Conservation (phyloP, 2,797 vertebrate species). For the Meda fulgida region DNA sequence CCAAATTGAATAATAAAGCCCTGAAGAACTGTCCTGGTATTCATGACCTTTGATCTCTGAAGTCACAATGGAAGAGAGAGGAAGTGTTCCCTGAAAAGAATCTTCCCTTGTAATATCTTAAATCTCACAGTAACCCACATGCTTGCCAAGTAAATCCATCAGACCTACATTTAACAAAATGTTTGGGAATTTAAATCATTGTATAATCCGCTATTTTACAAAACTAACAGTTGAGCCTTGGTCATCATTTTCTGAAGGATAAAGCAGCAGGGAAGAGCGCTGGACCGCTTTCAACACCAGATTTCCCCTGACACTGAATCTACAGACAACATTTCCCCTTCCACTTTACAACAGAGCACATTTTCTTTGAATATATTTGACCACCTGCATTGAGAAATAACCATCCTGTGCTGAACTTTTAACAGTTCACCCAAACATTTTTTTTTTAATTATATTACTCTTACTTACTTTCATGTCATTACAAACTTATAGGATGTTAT, state of each 20-base stretch:
- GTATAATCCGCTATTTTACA: not conserved
- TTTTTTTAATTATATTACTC: too few relatives aligned
- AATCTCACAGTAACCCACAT: constrained; percentile 52
- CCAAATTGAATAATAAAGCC: constrained; percentile 3
- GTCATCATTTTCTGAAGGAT: constrained; percentile 40
- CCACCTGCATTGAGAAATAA: constrained; percentile 40
- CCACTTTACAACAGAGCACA: constrained; percentile 27
- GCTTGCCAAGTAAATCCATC: constrained; percentile 8
- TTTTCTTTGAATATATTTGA: constrained; percentile 51
- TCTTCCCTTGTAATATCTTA: constrained; percentile 69
- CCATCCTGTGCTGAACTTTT: not conserved
- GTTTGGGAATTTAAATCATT: not conserved
- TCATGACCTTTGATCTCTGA: constrained; percentile 59
- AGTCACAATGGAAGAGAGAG: constrained; percentile 57
- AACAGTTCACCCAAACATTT: too few relatives aligned
- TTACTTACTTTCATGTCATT: too few relatives aligned
- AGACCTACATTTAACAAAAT: not conserved
- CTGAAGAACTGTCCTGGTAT: not conserved
- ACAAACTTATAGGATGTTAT: too few relatives aligned
- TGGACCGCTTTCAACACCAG: constrained; percentile 42
- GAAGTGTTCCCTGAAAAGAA: constrained; percentile 68
- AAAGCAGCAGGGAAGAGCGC: too few relatives aligned
- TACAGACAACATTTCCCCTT: constrained; percentile 45
- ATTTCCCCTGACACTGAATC: constrained; percentile 51
- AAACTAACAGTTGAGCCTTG: constrained; percentile 12